Percentiles rank a stretch among this genome's conserved stretches.
Conservation (phyloP, 1,140 invertebrate species). For the Papilio aristodemus region DNA sequence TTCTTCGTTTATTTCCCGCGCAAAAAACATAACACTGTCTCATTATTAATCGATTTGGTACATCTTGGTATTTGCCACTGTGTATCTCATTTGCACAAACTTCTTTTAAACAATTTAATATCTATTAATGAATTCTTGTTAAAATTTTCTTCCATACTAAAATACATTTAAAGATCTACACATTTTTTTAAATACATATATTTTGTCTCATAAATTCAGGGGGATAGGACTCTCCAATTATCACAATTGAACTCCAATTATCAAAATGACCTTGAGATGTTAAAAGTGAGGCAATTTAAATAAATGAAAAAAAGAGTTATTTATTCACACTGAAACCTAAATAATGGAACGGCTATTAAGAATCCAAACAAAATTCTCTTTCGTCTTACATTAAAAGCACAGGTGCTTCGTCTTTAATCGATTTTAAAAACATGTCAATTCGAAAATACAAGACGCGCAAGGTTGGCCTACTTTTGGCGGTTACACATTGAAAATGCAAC, state of each 20-base stretch:
- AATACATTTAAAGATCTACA: no score
- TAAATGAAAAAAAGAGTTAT: slow-evolving; percentile 1
- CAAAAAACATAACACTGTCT: slow-evolving; percentile 49
- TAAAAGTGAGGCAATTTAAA: neutral
- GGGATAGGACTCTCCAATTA: no score
- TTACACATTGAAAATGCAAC: slow-evolving; percentile 23
- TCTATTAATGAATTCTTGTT: neutral
- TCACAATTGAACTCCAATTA: no score
- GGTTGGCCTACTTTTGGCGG: slow-evolving; percentile 26
- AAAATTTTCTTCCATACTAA: no score
- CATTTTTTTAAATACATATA: no score
- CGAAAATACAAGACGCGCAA: slow-evolving; percentile 26
- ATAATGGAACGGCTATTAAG: slow-evolving; percentile 24
- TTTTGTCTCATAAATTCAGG: no score
- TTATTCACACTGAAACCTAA: neutral
- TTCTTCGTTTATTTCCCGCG: slow-evolving; percentile 43
- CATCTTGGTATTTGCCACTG: slow-evolving; percentile 9
- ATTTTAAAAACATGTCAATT: slow-evolving; percentile 27
- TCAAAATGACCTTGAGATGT: neutral
- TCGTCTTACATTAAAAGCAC: slow-evolving; percentile 27
- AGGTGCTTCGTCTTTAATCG: slow-evolving; percentile 30
- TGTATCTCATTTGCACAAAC: slow-evolving; percentile 20
- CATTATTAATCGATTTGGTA: slow-evolving; percentile 55
- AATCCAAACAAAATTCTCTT: slow-evolving; percentile 29
- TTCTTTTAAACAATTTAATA: neutral